A percentile compares a stretch with the other conserved stretches of the same genome.
phyloP scores from a whole-genome alignment of 2,888 invertebrate genomes.

The Thecophora atra region DNA sequence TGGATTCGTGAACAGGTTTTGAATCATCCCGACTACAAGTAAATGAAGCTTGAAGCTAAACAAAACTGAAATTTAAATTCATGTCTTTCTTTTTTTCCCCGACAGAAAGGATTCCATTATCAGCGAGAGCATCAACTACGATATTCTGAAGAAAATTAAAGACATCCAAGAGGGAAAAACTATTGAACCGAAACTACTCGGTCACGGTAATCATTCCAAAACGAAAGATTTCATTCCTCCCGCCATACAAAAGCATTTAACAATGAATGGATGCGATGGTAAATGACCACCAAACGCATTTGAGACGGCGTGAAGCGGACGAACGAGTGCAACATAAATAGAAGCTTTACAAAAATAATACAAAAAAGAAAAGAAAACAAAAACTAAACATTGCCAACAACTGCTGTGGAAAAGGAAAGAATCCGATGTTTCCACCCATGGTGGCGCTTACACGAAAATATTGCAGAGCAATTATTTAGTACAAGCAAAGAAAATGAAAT shows the following conservation, averaged over 20 bases:
- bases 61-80: not conserved
- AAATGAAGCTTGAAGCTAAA: slow-evolving; percentile 56
- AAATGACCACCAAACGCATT: slow-evolving; percentile 14
- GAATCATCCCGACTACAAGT: slow-evolving; percentile 90
- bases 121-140: slow-evolving; percentile 88
- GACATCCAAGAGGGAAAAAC: slow-evolving; percentile 76
- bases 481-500: not conserved
- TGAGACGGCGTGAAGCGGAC: not conserved
- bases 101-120: slow-evolving; percentile 85
- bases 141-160: slow-evolving; percentile 80
- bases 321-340: not conserved
- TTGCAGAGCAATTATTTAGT: not conserved
- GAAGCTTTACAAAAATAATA: slow-evolving; percentile 29
- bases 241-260: slow-evolving; percentile 72
- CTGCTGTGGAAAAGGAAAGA: not conserved
- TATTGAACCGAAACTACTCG: slow-evolving; percentile 79
- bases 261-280: slow-evolving; percentile 52
- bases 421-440: too few species aligned
- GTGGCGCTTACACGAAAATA: not conserved
- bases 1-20: slow-evolving; percentile 94
- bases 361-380: slow-evolving; percentile 32
- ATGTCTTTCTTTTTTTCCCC: not conserved
- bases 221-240: slow-evolving; percentile 86
- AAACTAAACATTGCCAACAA: not conserved
- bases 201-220: slow-evolving; percentile 77